Base-by-base conservation (phyloP, 1,140 invertebrate genomes). In the Eumaeus atala region DNA sequence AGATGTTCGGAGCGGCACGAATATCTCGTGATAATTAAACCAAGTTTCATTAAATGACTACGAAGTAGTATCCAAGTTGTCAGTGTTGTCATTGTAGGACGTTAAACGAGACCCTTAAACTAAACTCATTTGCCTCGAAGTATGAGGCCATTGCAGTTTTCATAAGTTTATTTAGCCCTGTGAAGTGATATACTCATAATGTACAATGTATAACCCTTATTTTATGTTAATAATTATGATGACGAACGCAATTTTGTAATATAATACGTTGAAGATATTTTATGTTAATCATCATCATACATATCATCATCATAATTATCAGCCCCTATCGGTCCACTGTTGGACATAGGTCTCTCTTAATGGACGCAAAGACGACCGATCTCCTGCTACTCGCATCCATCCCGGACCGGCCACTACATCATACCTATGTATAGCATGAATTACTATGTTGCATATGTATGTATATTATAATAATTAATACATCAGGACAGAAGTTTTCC, bases 71-170 rank as follows among this genome's bases (percentile, higher is more conserved):
- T 16, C 40, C 40, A 44, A 44, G 40, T 44, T 44, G 40, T 44
- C 40, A 44, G 16, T 44, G 40, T 14, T 16, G 40, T n/a, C n/a
- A 44, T n/a, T n/a, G n/a, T n/a, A n/a, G n/a, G 40, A 44, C 40
- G 16, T 42, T 42, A 8, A 44, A 44, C 6, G 40, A 44, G 40
- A 44, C 40, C 40, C 40, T 44, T 17, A 18, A 44, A 44, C 40
- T 44, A 44, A 44, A 44, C 40, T 44, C 40, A 16, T 44, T 44
- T 44, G 40, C 40, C 40, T 44, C 16, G 14, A 44, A 44, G 40
- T 14, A 44, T 44, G 17, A 14, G 40, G 40, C 16, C 40, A 17
- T 44, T 44, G 40, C 40, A 44, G 40, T 44, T 44, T 44, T 44
- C 40, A 44, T 44, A 44, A 44, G 40, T 44, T 44, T 44, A 44